Percentiles rank a stretch among this genome's conserved stretches.
Conservation (phyloP, 2,888 invertebrate species). For the Metalampra italica region DNA sequence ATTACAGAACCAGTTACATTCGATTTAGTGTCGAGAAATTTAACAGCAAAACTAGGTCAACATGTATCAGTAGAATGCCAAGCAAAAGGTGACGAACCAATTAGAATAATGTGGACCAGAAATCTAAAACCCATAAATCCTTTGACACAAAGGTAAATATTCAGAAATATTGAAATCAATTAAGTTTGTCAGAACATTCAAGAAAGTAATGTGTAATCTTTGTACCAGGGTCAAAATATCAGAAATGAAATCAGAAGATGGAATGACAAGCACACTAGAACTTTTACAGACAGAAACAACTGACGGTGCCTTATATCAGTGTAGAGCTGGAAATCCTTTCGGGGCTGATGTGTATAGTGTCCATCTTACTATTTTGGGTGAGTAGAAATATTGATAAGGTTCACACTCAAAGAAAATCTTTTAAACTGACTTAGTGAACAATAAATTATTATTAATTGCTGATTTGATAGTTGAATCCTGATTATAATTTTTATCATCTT, state of each 20-base stretch:
- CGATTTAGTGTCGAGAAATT: slow-evolving; percentile 83
- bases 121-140: slow-evolving; percentile 85
- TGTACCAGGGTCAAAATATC: slow-evolving; percentile 64
- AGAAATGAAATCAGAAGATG: slow-evolving; percentile 66
- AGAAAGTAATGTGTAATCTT: background rate
- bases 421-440: background rate
- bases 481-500: background rate
- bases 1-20: slow-evolving; percentile 87
- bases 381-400: slow-evolving; percentile 12
- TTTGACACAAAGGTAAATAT: slow-evolving; percentile 62
- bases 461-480: too few species aligned
- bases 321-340: slow-evolving; percentile 69
- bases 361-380: slow-evolving; percentile 64
- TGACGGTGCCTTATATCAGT: slow-evolving; percentile 69
- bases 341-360: slow-evolving; percentile 67
- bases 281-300: slow-evolving; percentile 62
- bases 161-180: background rate
- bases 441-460: too few species aligned
- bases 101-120: slow-evolving; percentile 88
- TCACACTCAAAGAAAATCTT: background rate
- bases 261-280: slow-evolving; percentile 59
- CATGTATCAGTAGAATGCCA: slow-evolving; percentile 87
- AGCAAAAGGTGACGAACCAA: slow-evolving; percentile 90
- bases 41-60: slow-evolving; percentile 87
- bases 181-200: background rate